Evolutionary conservation across 2,113 vertebrate genomes (phyloP), one percentile per base, ranked within the genome.

Genomic region (Melanocharis versteri): DNA sequence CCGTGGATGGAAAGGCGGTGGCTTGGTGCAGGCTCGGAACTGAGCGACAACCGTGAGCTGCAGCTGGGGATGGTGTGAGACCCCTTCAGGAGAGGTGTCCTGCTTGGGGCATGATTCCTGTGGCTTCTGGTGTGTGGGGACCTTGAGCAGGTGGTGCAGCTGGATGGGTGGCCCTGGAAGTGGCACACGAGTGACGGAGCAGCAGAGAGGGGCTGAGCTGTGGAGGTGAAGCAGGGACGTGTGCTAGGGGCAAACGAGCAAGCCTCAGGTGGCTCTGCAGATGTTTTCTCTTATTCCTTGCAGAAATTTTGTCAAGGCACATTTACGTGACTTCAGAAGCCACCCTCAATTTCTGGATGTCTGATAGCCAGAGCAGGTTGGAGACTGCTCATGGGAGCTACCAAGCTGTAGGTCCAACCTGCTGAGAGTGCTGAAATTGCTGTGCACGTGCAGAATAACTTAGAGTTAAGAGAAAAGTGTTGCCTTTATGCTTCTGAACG

Each of bases 181-280:
- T 18, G n/a, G 27, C 6, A 3, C 4, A 7, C 6, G 28, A 30
- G 12, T 81, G 33, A 26, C 0, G 0, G 9, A 64, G 45, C 27
- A 76, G 40, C 33, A 66, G 20, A n/a, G n/a, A 45, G 20, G 14
- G 33, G 7, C 28, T 11, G 57, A 76, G 39, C 45, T 22, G 37
- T 3, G 15, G 12, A 30, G 13, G 10, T 24, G 33, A 57, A 65
- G 39, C 40, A 51, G 47, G 47, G 9, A 39, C 8, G 1, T 6
- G 6, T 10, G 15, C 19, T 2, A 26, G 37, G 30, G 35, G 21
- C 22, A 31, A 54, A 21, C 0, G 0, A 33, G 24, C 28, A 40
- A 93, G 30, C 7, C 16, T 39, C 40, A 27, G 66, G 40, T 33
- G 40, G 15, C 27, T 83, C 76, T 71, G 76, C 31, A 66, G 37